Evolutionary conservation across 2,888 invertebrate species (phyloP), one percentile per base, ranked within the genome.

Genomic region (Nemoura dubitans): DNA sequence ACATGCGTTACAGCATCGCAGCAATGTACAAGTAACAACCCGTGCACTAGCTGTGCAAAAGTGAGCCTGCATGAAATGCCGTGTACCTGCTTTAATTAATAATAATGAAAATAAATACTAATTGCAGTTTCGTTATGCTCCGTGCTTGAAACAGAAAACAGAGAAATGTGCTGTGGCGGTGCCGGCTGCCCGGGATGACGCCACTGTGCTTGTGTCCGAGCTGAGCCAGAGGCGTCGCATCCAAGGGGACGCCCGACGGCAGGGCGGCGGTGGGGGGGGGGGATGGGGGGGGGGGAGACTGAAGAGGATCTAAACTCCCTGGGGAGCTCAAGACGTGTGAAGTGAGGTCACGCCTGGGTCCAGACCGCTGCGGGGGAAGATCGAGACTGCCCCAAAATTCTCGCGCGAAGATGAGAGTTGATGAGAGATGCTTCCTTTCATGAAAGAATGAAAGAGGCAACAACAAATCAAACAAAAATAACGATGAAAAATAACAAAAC

Each of bases 291-390:
- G n/a, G n/a, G n/a, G 78, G 25, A 28, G 78, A 78, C 27, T 28
- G 78, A 78, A 36, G 27, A 27, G 78, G 78, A 78, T 78, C 27
- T 27, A 78, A 26, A 78, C 78, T 78, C 78, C 78, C 78, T 27
- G n/a, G 25, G 78, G 78, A 27, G 28, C 27, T 28, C 27, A 78
- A 78, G 78, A n/a, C n/a, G n/a, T 76, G 76, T 76, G 76, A 76
- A 76, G 76, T 76, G 76, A 16, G 76, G 76, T 76, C 76, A 76
- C 76, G 76, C 76, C 25, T 26, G 78, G 26, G 27, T 25, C n/a
- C 76, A 76, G 78, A 78, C 10, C 26, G 14, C 21, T 10, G 78
- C 78, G 3, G 28, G 76, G n/a, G 26, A 27, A 28, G 78, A 27
- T 78, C 1, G 28, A 21, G 59, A 59, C 59, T 59, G 14, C 59